Conservation (phyloP, 2,113 vertebrate species). For the Toxostoma redivivum region DNA sequence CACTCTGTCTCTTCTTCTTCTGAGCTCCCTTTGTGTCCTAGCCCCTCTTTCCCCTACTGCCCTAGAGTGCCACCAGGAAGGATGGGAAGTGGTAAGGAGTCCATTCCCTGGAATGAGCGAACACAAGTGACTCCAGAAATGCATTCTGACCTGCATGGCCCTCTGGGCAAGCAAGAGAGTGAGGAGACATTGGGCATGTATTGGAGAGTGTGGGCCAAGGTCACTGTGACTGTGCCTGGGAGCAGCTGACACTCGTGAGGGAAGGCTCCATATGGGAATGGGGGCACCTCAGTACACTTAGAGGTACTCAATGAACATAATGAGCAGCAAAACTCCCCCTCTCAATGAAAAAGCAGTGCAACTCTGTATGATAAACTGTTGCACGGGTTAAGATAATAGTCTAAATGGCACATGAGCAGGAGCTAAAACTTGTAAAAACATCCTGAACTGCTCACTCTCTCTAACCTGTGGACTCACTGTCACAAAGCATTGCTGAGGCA, state of each 20-base stretch:
- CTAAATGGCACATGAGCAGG: fast-evolving
- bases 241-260: fast-evolving
- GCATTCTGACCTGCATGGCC: neutral
- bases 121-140: neutral
- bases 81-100: neutral
- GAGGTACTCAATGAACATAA: fast-evolving
- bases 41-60: neutral
- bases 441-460: neutral
- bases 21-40: neutral
- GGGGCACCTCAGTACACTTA: fast-evolving
- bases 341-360: neutral
- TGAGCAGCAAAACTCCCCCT: neutral
- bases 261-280: neutral
- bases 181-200: fast-evolving
- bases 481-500: neutral
- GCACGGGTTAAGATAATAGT: neutral
- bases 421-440: neutral
- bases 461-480: neutral
- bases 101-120: neutral
- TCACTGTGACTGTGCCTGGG: neutral
- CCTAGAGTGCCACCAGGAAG: fast-evolving
- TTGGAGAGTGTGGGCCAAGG: neutral
- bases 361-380: neutral
- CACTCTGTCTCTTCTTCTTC: neutral
- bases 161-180: neutral